Evolutionary conservation across 2,797 vertebrate genomes (phyloP).

Genomic region (Liasis olivaceus): DNA sequence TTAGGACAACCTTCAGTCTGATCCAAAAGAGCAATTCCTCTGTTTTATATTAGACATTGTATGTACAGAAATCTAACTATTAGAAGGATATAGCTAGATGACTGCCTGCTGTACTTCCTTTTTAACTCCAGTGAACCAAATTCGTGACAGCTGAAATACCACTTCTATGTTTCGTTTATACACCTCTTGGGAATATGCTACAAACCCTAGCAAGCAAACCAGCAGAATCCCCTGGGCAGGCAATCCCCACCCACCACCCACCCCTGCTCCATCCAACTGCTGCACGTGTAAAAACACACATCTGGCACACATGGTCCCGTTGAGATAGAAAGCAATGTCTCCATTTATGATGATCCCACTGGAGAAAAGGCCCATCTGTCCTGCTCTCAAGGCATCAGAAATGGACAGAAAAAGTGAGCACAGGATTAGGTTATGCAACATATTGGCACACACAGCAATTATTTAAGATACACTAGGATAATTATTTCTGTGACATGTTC

Average conservation of each 20-base stretch:
- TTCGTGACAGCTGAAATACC: background rate
- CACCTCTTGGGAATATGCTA: background rate
- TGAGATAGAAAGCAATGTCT: background rate
- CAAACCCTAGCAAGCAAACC: background rate
- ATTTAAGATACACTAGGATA: background rate
- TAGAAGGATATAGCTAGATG: no score
- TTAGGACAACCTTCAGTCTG: background rate
- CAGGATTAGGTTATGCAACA: background rate
- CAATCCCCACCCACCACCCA: background rate
- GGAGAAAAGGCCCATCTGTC: constrained; percentile 17
- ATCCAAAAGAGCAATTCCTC: background rate
- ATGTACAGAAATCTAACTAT: background rate
- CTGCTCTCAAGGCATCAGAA: background rate
- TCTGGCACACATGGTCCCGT: background rate
- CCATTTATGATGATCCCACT: constrained; percentile 8
- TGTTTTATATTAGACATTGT: background rate
- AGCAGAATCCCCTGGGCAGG: background rate
- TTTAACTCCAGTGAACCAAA: background rate
- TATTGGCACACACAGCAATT: background rate
- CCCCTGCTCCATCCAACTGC: background rate
- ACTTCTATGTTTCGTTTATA: background rate
- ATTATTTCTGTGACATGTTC: background rate
- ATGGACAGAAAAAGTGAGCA: background rate
- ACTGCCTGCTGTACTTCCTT: background rate
- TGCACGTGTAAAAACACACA: background rate